These are phyloP conservation scores for Schizaphis graminum DNA, from an alignment of 2,888 invertebrate genomes.

Conservation along the genomic window DNA sequence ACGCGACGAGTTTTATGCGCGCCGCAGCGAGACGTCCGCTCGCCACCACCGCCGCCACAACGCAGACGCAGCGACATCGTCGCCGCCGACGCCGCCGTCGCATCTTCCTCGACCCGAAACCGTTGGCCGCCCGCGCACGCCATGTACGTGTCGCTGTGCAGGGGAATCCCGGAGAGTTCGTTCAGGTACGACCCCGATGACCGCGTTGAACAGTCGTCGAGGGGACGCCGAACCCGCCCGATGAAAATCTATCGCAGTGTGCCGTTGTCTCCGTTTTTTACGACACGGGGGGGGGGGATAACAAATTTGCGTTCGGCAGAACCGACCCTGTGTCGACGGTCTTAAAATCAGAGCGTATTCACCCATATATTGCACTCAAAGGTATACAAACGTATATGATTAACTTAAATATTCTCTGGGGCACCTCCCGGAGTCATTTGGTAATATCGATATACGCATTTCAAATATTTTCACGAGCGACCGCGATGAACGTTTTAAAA, in stretches of 20 bases:
- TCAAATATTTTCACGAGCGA: background rate
- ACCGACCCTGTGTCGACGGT: background rate
- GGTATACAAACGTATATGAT: background rate
- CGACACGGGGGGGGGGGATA: no score
- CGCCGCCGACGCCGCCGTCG: background rate
- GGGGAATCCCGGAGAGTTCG: conserved; percentile 63
- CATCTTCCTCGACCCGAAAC: background rate
- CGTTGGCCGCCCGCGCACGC: background rate
- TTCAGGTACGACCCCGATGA: conserved; percentile 39
- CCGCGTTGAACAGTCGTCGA: no score
- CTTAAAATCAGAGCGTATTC: background rate
- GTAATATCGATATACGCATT: no score
- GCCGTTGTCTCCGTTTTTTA: background rate
- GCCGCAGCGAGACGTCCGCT: background rate
- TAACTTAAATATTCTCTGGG: background rate
- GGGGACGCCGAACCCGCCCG: background rate
- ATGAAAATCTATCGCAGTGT: background rate
- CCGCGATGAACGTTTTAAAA: background rate
- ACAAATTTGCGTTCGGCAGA: background rate
- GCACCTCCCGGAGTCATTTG: background rate
- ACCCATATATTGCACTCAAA: background rate
- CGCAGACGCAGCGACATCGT: background rate
- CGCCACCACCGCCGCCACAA: background rate
- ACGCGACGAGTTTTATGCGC: background rate
- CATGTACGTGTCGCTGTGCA: conserved; percentile 41